Evolutionary conservation across 1,140 invertebrate genomes (phyloP).

Genomic region (Ostrea edulis): DNA sequence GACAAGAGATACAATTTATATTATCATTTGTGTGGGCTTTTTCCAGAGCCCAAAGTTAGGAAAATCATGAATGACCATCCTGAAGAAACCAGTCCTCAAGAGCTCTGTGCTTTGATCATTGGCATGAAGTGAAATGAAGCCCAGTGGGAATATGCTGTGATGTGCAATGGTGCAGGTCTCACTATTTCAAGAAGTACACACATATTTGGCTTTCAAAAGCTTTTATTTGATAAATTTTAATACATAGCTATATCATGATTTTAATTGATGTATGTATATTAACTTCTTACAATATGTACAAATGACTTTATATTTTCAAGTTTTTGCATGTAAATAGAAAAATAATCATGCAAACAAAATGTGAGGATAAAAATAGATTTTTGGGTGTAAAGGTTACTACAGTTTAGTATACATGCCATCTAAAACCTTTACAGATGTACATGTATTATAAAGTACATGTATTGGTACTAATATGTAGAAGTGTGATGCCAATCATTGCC

Average conservation of each 20-base stretch:
- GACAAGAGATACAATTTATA: slow-evolving; percentile 88
- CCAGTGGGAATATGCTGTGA: not conserved
- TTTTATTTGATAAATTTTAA: not conserved
- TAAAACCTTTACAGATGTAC: not conserved
- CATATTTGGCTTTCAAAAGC: not conserved
- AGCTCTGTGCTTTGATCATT: slow-evolving; percentile 92
- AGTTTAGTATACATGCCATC: not conserved
- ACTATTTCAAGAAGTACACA: not conserved
- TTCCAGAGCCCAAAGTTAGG: slow-evolving; percentile 92
- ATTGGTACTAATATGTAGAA: not conserved
- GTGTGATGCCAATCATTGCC: not conserved
- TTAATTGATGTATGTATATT: not conserved
- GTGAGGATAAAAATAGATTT: not conserved
- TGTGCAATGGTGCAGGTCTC: not conserved
- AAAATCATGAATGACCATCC: slow-evolving; percentile 91
- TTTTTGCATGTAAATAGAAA: no score
- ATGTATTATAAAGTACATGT: not conserved
- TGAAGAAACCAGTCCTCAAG: slow-evolving; percentile 91
- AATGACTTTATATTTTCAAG: not conserved
- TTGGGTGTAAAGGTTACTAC: not conserved
- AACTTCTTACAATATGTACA: not conserved
- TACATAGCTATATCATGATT: not conserved
- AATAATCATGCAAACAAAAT: no score
- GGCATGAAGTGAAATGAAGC: slow-evolving; percentile 21
- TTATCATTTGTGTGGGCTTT: slow-evolving; percentile 91